Evolutionary conservation across 2,888 invertebrate genomes (phyloP).

Genomic region (Drosophila melanosoma): DNA sequence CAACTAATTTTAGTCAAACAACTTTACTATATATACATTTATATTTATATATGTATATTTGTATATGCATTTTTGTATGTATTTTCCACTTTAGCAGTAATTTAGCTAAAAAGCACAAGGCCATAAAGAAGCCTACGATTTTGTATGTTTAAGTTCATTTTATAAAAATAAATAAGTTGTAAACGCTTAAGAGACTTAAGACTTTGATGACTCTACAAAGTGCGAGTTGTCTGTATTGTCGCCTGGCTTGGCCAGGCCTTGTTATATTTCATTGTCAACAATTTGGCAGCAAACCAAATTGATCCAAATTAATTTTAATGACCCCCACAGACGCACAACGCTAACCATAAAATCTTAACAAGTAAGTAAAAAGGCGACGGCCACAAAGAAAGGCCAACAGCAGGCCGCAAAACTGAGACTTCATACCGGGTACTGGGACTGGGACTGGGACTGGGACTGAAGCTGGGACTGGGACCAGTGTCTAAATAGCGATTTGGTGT

Average conservation of each 20-base stretch:
- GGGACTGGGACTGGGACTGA: constrained; percentile 15
- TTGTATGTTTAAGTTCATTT: constrained; percentile 57
- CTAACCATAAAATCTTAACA: constrained; percentile 67
- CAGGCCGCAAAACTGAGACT: constrained; percentile 9
- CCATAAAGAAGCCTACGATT: constrained; percentile 62
- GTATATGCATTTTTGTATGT: constrained; percentile 1
- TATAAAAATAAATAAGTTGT: constrained; percentile 72
- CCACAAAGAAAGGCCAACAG: constrained; percentile 33
- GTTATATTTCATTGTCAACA: constrained; percentile 83
- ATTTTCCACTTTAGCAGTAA: constrained; percentile 41
- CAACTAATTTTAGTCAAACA: constrained; percentile 12
- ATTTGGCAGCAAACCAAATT: constrained; percentile 84
- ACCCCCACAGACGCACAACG: constrained; percentile 71
- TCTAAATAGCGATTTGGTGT: constrained; percentile 85
- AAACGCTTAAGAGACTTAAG: constrained; percentile 57
- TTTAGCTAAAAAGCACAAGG: constrained; percentile 47
- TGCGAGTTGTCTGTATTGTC: constrained; percentile 15
- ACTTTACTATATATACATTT: constrained; percentile 8
- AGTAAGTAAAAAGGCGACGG: constrained; percentile 49
- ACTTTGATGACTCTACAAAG: constrained; percentile 72
- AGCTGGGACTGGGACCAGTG: constrained; percentile 53
- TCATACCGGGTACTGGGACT: constrained; percentile 18
- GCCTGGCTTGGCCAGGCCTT: constrained; percentile 44
- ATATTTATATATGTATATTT: background rate
- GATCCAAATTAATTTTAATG: constrained; percentile 85